A percentile compares a stretch with the other conserved stretches of the same genome.
These are phyloP conservation scores for Eonycteris spelaea DNA, from an alignment of 2,113 vertebrate genomes.

Conservation along the genomic window DNA sequence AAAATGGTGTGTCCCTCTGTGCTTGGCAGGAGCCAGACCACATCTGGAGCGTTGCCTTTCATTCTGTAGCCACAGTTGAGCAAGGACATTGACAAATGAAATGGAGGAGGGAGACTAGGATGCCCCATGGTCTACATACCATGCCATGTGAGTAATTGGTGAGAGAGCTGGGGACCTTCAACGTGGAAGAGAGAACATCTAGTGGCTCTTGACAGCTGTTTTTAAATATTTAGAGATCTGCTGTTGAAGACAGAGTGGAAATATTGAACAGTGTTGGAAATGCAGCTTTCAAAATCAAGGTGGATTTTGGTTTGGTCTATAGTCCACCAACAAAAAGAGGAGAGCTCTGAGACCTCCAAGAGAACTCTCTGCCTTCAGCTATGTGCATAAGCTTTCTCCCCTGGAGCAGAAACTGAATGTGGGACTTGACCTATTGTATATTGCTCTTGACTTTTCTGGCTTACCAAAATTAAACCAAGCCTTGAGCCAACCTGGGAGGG, in stretches of 20 bases:
- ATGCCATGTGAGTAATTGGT: not conserved
- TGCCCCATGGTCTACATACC: not conserved
- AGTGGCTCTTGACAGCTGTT: constrained; percentile 37
- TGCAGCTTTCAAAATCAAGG: not conserved
- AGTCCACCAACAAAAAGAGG: not conserved
- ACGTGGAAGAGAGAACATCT: not conserved
- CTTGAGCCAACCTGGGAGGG: not conserved
- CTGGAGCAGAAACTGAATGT: not conserved
- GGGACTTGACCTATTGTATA: not conserved
- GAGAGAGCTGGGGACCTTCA: not conserved
- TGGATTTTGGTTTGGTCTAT: not conserved
- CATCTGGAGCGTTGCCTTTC: constrained; percentile 31
- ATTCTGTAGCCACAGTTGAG: not conserved
- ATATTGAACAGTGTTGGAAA: not conserved
- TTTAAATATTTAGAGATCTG: constrained; percentile 54
- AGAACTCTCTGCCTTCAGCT: not conserved
- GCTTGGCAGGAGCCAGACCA: constrained; percentile 4
- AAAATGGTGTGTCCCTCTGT: not conserved
- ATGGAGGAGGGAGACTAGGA: not conserved
- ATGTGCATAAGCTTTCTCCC: not conserved
- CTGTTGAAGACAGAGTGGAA: not conserved
- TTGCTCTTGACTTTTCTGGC: not conserved
- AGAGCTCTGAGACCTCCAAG: not conserved
- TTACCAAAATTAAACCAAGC: not conserved
- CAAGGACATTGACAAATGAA: constrained; percentile 11